Evolutionary conservation across 2,888 invertebrate species (phyloP), one percentile per base, ranked within the genome.

Genomic region (Amiota minor): DNA sequence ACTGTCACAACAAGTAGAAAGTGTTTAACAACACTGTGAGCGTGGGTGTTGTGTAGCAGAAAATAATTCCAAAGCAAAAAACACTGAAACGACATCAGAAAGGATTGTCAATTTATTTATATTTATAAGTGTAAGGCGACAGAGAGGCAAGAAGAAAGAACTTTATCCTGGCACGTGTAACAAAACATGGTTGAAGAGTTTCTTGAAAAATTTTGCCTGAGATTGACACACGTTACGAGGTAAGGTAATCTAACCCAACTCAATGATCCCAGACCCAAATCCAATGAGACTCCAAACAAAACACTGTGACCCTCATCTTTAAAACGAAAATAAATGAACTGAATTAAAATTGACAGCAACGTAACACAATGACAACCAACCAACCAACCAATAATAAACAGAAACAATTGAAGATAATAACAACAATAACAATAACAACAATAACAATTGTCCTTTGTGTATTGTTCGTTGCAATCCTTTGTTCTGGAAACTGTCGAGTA

Each of bases 161-260:
- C 59, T 35, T 20, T 49, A 61, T 35, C 14, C 23, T 59, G 76
- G 74, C 81, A 80, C 75, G 76, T 77, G 71, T 74, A 72, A 72
- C 79, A 74, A 76, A 88, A 80, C 76, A 89, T 89, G 89, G 89
- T 90, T 75, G 89, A 89, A 81, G 89, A 89, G 82, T 90, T 89
- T 81, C 82, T 90, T 74, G 88, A 90, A 81, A 89, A 89, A 81
- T 81, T n/a, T n/a, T 89, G 76, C 90, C 89, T 72, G 89, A 88
- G 81, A 89, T 89, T 78, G 89, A 89, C 79, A 89, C 89, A 78
- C 86, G 89, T 74, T 89, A 89, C 86, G 89, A 89, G 88, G 86
- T 85, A 78, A 85, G 84, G 1, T 55, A 47, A 16, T 1, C 59
- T 20, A 20, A 50, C 4, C 14, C 18, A 1, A 20, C 18, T 20